These are phyloP conservation scores for Eolophus roseicapilla DNA, from an alignment of 2,113 vertebrate genomes.

Conservation along the genomic window DNA sequence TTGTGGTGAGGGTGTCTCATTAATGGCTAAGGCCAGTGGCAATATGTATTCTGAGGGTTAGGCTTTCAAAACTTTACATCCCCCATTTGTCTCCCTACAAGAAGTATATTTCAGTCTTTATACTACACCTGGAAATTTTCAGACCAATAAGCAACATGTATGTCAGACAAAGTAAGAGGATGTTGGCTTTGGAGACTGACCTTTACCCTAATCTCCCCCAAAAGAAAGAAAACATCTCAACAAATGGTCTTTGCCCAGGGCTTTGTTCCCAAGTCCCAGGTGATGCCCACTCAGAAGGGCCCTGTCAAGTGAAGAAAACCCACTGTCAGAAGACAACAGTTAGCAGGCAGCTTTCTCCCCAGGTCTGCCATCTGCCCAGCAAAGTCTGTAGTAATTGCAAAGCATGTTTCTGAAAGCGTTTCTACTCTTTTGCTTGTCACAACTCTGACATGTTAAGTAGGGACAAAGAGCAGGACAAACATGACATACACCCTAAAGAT, in stretches of 20 bases:
- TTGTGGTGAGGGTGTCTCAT: neutral
- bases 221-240: neutral
- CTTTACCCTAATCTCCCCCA: neutral
- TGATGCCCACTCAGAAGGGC: neutral
- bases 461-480: conserved; percentile 16
- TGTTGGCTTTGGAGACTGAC: neutral
- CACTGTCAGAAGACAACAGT: neutral
- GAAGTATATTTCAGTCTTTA: neutral
- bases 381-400: conserved; percentile 9
- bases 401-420: conserved; percentile 7
- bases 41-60: neutral
- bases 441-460: neutral
- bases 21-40: neutral
- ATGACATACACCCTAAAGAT: neutral
- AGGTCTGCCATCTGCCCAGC: neutral
- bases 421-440: conserved; percentile 24
- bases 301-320: neutral
- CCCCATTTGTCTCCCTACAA: neutral
- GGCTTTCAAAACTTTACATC: neutral
- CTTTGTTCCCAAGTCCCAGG: neutral
- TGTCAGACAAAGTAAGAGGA: neutral
- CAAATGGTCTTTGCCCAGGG: neutral
- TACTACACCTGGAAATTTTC: neutral
- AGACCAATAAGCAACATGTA: neutral
- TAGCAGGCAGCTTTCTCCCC: neutral